Conservation (phyloP, 2,113 vertebrate genomes). For the Damaliscus lunatus region DNA sequence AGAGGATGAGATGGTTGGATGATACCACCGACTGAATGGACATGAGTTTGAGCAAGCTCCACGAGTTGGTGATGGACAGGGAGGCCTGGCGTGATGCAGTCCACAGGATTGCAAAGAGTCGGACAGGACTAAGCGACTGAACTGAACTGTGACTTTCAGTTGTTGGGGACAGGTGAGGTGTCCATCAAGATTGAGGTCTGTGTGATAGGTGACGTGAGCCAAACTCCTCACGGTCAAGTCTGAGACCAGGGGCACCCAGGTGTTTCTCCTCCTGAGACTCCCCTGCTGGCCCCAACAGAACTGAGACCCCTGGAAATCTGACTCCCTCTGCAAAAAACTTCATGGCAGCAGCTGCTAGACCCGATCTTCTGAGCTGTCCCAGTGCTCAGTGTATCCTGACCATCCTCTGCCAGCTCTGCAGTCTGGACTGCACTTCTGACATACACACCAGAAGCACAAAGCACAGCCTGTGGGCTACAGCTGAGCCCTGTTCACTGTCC, state of each 20-base stretch:
- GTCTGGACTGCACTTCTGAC: too few species aligned
- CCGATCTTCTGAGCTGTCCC: background rate
- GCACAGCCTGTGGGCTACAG: background rate
- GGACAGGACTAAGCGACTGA: accelerated
- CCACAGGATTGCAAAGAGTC: background rate
- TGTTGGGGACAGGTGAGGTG: background rate
- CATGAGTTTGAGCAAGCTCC: background rate
- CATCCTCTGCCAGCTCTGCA: background rate
- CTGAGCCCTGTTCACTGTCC: background rate
- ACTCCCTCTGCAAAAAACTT: background rate
- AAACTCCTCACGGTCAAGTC: background rate
- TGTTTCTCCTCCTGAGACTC: background rate
- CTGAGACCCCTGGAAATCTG: background rate
- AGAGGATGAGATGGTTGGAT: background rate
- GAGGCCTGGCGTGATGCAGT: background rate
- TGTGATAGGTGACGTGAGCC: background rate
- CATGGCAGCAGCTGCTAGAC: too few species aligned
- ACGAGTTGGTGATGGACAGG: background rate
- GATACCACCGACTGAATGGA: background rate
- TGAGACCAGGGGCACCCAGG: background rate
- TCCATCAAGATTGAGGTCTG: background rate
- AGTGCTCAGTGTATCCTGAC: too few species aligned
- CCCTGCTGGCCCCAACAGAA: background rate
- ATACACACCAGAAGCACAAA: too few species aligned
- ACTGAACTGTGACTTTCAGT: background rate